Evolutionary conservation across 1,140 invertebrate species (phyloP).

Genomic region (Anthonomus grandis): DNA sequence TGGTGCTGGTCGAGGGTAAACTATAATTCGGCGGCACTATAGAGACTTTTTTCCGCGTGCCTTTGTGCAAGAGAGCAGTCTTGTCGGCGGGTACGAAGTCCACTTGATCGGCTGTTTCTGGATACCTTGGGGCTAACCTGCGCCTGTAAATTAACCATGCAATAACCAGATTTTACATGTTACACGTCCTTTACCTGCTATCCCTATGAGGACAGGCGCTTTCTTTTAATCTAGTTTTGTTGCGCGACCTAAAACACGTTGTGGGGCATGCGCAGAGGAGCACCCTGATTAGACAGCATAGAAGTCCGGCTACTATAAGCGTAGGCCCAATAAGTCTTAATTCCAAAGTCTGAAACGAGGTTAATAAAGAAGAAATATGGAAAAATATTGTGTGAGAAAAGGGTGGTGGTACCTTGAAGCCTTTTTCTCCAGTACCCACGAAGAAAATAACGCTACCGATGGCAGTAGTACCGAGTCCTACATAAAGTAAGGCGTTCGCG

Average conservation of each 20-base stretch:
- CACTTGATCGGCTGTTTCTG: slow-evolving; percentile 23
- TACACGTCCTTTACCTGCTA: slow-evolving; percentile 8
- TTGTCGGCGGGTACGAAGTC: slow-evolving; percentile 36
- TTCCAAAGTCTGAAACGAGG: slow-evolving; percentile 59
- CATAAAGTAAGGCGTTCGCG: slow-evolving; percentile 75
- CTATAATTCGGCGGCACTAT: slow-evolving; percentile 44
- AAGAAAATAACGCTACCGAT: slow-evolving; percentile 82
- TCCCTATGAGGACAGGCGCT: slow-evolving; percentile 41
- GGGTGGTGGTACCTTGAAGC: slow-evolving; percentile 60
- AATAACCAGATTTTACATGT: background rate
- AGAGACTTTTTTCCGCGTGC: slow-evolving; percentile 44
- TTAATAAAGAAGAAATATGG: background rate
- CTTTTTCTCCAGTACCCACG: slow-evolving; percentile 85
- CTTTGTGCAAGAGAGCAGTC: slow-evolving; percentile 32
- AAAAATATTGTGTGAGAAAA: background rate
- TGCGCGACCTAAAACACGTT: slow-evolving; percentile 42
- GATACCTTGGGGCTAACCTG: slow-evolving; percentile 16
- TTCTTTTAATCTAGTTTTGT: slow-evolving; percentile 43
- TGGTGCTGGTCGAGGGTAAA: slow-evolving; percentile 42
- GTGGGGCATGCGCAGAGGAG: slow-evolving; percentile 56
- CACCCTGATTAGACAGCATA: slow-evolving; percentile 58
- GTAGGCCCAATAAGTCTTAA: slow-evolving; percentile 79
- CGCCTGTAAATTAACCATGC: slow-evolving; percentile 11
- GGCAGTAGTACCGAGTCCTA: slow-evolving; percentile 77
- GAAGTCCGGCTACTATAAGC: slow-evolving; percentile 54